phyloP scores from a whole-genome alignment of 2,888 invertebrate genomes.

The Lissonota sp. region DNA sequence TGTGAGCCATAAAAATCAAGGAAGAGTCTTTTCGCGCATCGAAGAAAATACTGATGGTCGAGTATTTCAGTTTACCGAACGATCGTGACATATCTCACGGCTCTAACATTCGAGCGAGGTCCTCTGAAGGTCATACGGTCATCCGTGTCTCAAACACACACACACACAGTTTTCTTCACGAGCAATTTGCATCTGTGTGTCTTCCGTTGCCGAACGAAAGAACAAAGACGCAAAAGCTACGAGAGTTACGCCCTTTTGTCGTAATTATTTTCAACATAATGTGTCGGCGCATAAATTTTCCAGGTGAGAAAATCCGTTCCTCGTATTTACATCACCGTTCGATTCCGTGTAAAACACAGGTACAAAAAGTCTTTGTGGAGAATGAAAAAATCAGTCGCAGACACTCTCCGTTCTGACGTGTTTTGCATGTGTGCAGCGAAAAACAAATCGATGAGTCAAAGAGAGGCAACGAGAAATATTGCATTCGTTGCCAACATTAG shows the following conservation, averaged over 20 bases:
- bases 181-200: background rate
- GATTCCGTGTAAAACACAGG: too few species aligned
- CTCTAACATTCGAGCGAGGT: constrained; percentile 21
- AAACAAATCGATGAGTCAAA: constrained; percentile 48
- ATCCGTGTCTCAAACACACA: constrained; percentile 26
- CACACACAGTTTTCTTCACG: background rate
- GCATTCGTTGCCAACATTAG: constrained; percentile 18
- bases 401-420: background rate
- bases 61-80: constrained; percentile 22
- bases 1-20: too few species aligned
- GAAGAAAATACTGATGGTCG: too few species aligned
- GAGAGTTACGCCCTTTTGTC: too few species aligned
- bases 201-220: background rate
- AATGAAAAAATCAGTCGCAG: background rate
- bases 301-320: too few species aligned
- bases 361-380: too few species aligned
- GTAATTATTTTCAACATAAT: too few species aligned
- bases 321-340: too few species aligned
- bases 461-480: constrained; percentile 40
- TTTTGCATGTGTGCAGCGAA: too few species aligned
- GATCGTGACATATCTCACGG: constrained; percentile 38
- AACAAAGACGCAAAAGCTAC: background rate
- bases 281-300: too few species aligned
- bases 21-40: too few species aligned
- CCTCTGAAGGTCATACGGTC: constrained; percentile 37